A percentile compares a stretch with the other conserved stretches of the same genome.
Evolutionary conservation across 2,888 invertebrate species (phyloP).

Genomic region (Aleiodes leptofemur): DNA sequence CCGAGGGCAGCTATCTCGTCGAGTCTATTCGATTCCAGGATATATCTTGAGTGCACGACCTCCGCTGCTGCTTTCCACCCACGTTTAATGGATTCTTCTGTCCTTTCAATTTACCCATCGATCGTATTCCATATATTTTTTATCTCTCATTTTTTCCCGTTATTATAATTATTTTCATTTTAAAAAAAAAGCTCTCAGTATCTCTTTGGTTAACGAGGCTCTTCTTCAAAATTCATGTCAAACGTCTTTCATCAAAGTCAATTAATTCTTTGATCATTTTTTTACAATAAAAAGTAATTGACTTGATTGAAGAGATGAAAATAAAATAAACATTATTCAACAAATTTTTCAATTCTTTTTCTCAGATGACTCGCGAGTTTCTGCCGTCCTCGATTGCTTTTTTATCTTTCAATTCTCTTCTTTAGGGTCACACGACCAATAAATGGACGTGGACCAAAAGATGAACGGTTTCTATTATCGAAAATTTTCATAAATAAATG

Average conservation of each 20-base stretch:
- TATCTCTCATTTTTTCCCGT: background rate
- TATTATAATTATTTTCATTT: slow-evolving; percentile 8
- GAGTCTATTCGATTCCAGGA: slow-evolving; percentile 46
- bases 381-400: slow-evolving; percentile 31
- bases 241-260: slow-evolving; percentile 23
- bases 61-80: slow-evolving; percentile 23
- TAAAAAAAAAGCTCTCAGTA: slow-evolving; percentile 4
- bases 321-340: background rate
- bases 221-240: slow-evolving; percentile 32
- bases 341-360: background rate
- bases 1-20: slow-evolving; percentile 50
- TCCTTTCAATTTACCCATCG: slow-evolving; percentile 40
- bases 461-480: too few species aligned
- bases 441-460: too few species aligned
- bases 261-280: slow-evolving; percentile 27
- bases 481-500: too few species aligned
- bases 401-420: background rate
- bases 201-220: slow-evolving; percentile 37
- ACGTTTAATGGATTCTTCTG: slow-evolving; percentile 40
- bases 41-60: slow-evolving; percentile 38
- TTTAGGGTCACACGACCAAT: too few species aligned
- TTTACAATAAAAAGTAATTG: background rate
- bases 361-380: background rate
- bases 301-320: too few species aligned
- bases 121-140: slow-evolving; percentile 26